Evolutionary conservation across 2,888 invertebrate species (phyloP), one percentile per base, ranked within the genome.

Genomic region (Hirtodrosophila trivittata): DNA sequence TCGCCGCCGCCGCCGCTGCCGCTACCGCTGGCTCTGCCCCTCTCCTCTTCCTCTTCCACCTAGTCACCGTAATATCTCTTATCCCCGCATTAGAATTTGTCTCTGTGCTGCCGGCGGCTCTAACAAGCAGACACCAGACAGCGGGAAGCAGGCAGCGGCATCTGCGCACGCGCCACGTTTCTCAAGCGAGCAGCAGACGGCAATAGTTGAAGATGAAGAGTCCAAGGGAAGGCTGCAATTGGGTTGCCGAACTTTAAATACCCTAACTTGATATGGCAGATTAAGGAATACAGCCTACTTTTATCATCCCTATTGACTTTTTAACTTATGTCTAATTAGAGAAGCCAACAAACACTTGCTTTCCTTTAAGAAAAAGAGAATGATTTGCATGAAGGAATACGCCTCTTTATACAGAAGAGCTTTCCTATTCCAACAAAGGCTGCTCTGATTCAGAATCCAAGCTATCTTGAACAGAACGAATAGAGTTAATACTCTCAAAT

Each of bases 71-170:
- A 74, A 84, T 86, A 65, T 60, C 62, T 70, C 60, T 55, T 63
- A 69, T 73, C 64, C 68, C 58, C 35, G 78, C 76, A 78, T 85
- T 85, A 78, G 83, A 87, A 87, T 82, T 85, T 78, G 68, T 87
- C 73, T 75, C 75, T 72, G 77, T 62, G 46, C 58, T 47, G 81
- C 74, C 81, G 66, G 57, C 64, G 66, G 71, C 66, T 52, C 56
- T 52, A 52, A 52, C 47, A 43, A 59, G 52, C 41, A 14, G 43
- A 8, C 33, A 33, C 6, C 3, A 10, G 13, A 33, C 6, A 33
- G 5, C 52, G 28, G 32, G 32, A 45, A 45, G 52, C 50, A 38
- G 33, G 38, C 62, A 10, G 26, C 26, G 21, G 47, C 46, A 13
- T 47, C 52, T 52, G 78, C 85, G 86, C 82, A 82, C 86, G 87